Evolutionary conservation across 2,888 invertebrate species (phyloP).

Genomic region (Caenorhabditis sulstoni): DNA sequence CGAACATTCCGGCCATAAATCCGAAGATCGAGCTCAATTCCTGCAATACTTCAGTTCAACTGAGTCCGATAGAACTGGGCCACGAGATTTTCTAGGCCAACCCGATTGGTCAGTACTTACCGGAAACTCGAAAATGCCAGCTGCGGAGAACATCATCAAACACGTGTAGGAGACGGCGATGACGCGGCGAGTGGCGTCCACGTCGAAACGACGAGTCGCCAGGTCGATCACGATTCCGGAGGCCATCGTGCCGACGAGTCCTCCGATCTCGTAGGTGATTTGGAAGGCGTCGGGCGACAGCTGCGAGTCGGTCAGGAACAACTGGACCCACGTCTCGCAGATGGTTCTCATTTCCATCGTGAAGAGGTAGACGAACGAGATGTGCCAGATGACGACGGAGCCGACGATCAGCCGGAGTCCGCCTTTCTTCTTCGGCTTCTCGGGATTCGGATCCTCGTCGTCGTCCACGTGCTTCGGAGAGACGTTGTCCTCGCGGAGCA

Average conservation of each 20-base stretch:
- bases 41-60: constrained; percentile 25
- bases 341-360: constrained; percentile 66
- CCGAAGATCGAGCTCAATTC: constrained; percentile 56
- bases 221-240: constrained; percentile 65
- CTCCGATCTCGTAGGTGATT: constrained; percentile 68
- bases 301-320: constrained; percentile 57
- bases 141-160: constrained; percentile 58
- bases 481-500: constrained; percentile 48
- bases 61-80: not conserved
- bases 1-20: constrained; percentile 63
- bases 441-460: constrained; percentile 44
- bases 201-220: constrained; percentile 42
- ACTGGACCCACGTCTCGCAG: constrained; percentile 70
- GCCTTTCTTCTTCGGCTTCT: constrained; percentile 47
- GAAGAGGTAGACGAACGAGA: constrained; percentile 57
- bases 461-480: constrained; percentile 39
- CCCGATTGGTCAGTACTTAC: constrained; percentile 43
- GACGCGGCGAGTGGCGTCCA: constrained; percentile 51
- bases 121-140: constrained; percentile 57
- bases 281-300: constrained; percentile 62
- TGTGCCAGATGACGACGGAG: constrained; percentile 55
- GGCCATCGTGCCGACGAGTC: constrained; percentile 64
- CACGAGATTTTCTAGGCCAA: no score
- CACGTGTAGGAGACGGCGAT: constrained; percentile 56
- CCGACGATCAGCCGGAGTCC: constrained; percentile 44